A percentile compares a stretch with the other conserved stretches of the same genome.
Conservation (phyloP, 2,797 vertebrate species). For the Poliocrania exsul region DNA sequence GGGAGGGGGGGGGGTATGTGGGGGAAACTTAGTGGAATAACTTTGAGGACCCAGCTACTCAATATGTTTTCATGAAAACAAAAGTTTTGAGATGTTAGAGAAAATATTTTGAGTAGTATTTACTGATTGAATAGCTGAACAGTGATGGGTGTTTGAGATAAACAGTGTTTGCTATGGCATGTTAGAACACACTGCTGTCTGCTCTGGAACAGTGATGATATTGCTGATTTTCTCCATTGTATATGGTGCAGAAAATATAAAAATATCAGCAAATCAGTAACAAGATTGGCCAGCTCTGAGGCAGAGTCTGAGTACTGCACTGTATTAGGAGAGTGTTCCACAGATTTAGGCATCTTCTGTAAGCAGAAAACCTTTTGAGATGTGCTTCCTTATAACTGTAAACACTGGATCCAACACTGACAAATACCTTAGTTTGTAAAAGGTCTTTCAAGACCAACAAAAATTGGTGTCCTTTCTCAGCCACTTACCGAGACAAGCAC, state of each 20-base stretch:
- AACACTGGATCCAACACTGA: neutral
- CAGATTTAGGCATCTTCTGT: neutral
- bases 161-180: neutral
- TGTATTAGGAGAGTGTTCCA: neutral
- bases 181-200: neutral
- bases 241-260: neutral
- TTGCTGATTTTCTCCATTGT: neutral
- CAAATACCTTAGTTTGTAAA: neutral
- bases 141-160: neutral
- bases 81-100: neutral
- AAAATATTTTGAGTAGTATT: neutral
- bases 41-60: neutral
- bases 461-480: neutral
- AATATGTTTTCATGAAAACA: neutral
- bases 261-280: neutral
- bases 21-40: neutral
- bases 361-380: neutral
- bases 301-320: neutral
- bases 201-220: neutral
- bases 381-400: neutral
- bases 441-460: neutral
- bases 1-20: rapidly evolving
- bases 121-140: neutral
- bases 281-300: neutral
- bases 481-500: neutral